Evolutionary conservation across 2,888 invertebrate species (phyloP), one percentile per base, ranked within the genome.

Genomic region (Imbricaverruca yamaguchii): DNA sequence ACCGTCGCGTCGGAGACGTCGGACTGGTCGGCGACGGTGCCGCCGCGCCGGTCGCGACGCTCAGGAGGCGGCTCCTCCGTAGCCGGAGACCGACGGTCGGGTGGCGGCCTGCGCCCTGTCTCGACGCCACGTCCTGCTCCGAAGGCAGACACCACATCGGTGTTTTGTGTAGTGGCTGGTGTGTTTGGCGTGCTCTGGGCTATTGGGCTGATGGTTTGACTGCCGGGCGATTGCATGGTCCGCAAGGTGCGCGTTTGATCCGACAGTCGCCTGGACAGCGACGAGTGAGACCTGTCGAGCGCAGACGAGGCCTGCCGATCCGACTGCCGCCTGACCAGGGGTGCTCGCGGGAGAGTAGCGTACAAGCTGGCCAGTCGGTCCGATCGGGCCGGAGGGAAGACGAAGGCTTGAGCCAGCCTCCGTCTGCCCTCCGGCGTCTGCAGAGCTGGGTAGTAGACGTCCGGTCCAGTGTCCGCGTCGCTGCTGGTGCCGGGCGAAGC

Each of bases 341-440:
- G 39, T 39, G 39, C 39, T 39, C 98, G 91, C 53, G 97, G 92
- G 55, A 98, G 91, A 81, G 97, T 90, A 0, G 95, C 93, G 86
- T 95, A 93, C 87, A 97, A 97, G 0, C 96, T 94, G 0, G 97
- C 97, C 86, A 95, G 94, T 81, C 97, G 87, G 87, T 97, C 96
- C 82, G 97, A 89, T 7, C 97, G 89, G 3, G 91, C 87, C 8
- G 53, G 8, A 86, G 90, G 84, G 86, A 83, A 82, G 18, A 83
- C 84, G 53, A 84, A 83, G 39, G 93, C 92, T 85, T 95, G 95
- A 86, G 93, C 94, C 23, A 97, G 90, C 9, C 74, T 53, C 2
- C 74, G 74, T 3, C 74, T 53, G 3, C 74, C 74, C 98, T 98
- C 98, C 18, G 96, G 93, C 82, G 94, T 94, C 82, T 92, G 90